These are phyloP conservation scores for Rafetus swinhoei DNA, from an alignment of 2,113 vertebrate genomes.

Conservation along the genomic window DNA sequence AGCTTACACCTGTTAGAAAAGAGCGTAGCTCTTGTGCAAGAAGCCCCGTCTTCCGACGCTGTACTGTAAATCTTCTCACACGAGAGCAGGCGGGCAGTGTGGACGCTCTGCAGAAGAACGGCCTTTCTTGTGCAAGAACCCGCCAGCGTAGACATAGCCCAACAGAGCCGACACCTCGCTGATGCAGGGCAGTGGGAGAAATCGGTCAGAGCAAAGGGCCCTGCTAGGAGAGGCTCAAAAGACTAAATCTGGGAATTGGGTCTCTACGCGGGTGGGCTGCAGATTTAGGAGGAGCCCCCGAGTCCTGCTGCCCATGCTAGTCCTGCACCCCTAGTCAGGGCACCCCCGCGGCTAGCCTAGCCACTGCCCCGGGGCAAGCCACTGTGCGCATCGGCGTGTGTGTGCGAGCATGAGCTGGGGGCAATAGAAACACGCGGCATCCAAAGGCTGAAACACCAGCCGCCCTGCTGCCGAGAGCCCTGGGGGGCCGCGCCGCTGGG, in stretches of 20 bases:
- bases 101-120: too few species aligned
- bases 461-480: background rate
- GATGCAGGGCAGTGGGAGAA: background rate
- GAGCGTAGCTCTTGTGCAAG: too few species aligned
- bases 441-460: background rate
- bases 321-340: background rate
- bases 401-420: background rate
- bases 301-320: background rate
- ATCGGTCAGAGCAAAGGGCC: background rate
- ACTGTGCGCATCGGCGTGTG: background rate
- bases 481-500: background rate
- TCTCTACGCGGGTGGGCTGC: background rate
- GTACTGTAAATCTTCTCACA: too few species aligned
- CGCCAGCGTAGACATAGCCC: too few species aligned
- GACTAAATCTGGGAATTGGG: background rate
- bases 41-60: too few species aligned
- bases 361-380: background rate
- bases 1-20: too few species aligned
- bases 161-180: background rate
- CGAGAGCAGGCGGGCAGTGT: too few species aligned
- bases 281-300: background rate
- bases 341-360: background rate
- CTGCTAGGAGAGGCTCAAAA: background rate
- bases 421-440: fast-evolving
- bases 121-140: too few species aligned